Evolutionary conservation across 2,888 invertebrate species (phyloP), one percentile per base, ranked within the genome.

Genomic region (Pteria penguin): DNA sequence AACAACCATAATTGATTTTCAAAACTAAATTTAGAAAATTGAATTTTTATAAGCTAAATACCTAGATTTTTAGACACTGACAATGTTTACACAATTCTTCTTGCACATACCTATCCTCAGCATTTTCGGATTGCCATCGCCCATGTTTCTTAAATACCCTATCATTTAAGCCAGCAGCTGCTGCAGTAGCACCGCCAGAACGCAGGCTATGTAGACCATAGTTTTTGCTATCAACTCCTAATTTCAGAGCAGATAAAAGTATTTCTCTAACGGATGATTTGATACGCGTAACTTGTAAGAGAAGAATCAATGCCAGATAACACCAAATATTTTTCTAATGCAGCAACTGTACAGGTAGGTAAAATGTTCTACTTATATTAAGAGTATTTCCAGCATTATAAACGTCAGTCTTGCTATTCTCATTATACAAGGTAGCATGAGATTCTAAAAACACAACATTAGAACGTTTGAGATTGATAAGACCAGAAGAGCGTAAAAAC

Each of bases 361-460:
- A n/a, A n/a, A n/a, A n/a, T n/a, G n/a, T n/a, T n/a, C n/a, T n/a
- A n/a, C n/a, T n/a, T n/a, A n/a, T n/a, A n/a, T n/a, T n/a, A n/a
- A n/a, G n/a, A n/a, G n/a, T n/a, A n/a, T n/a, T n/a, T n/a, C n/a
- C n/a, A n/a, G n/a, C n/a, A n/a, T n/a, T n/a, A n/a, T n/a, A n/a
- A n/a, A n/a, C n/a, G n/a, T 63, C 63, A 33, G 63, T 63, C 26
- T 63, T 63, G 26, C 63, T 63, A 36, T 63, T 63, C 63, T 63
- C 14, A 63, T 36, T 33, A 33, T 24, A 33, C 4, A 63, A 8
- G 5, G 63, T 18, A n/a, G 36, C 14, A 63, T 63, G 33, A 63
- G 31, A 14, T 22, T 63, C 5, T 22, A 32, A 63, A n/a, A 63
- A 22, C 24, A n/a, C 4, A 22, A 33, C 36, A 22, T 63, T 36